A percentile compares a stretch with the other conserved stretches of the same genome.
Conservation (phyloP, 1,140 invertebrate species). For the Protaetia brevitarsis region DNA sequence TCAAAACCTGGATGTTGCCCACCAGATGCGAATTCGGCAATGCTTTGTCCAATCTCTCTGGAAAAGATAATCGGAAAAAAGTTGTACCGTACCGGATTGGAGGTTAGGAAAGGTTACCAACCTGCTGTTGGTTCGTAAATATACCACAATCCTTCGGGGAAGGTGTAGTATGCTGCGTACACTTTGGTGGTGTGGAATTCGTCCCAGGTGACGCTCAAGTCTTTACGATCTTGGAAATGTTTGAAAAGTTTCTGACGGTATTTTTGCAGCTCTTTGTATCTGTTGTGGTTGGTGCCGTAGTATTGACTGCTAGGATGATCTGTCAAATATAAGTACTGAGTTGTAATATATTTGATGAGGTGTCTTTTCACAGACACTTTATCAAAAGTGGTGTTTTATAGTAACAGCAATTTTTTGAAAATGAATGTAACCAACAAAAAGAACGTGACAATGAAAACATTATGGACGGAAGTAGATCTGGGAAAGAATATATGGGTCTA, state of each 20-base stretch:
- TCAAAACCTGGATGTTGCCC: slow-evolving; percentile 70
- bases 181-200: not conserved
- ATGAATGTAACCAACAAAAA: no score
- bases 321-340: no score
- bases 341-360: no score
- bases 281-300: no score
- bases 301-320: not conserved
- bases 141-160: not conserved
- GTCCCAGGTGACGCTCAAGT: not conserved
- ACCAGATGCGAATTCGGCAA: slow-evolving; percentile 52
- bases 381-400: no score
- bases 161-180: not conserved
- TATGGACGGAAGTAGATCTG: no score
- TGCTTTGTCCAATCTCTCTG: not conserved
- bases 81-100: not conserved
- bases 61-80: not conserved
- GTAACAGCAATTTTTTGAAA: no score
- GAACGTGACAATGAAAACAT: no score
- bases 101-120: not conserved
- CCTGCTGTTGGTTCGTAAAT: not conserved
- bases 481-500: no score
- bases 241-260: no score
- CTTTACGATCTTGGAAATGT: not conserved
- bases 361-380: no score
- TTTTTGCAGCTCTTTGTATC: no score